Evolutionary conservation across 2,113 vertebrate species (phyloP).

Genomic region (cat (Felis catus)): F.catus_Fca126_mat1.0 CM031413.1:43440001-43440500

Average conservation of each 20-base stretch:
- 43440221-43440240: neutral
- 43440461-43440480: neutral
- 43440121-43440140: neutral
- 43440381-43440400: neutral
- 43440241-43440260: no score
- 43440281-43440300: neutral
- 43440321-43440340: neutral
- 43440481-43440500: neutral
- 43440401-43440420: neutral
- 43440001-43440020: neutral
- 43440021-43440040: neutral
- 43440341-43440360: fast-evolving
- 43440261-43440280: fast-evolving
- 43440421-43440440: neutral
- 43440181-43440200: fast-evolving
- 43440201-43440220: neutral
- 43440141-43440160: neutral
- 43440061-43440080: neutral
- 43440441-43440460: neutral
- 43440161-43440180: neutral
- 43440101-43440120: neutral
- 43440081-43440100: neutral
- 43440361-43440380: neutral
- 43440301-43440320: neutral
- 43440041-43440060: neutral